phyloP scores from a whole-genome alignment of 2,797 vertebrate genomes.

The Semaprochilodus insignis region DNA sequence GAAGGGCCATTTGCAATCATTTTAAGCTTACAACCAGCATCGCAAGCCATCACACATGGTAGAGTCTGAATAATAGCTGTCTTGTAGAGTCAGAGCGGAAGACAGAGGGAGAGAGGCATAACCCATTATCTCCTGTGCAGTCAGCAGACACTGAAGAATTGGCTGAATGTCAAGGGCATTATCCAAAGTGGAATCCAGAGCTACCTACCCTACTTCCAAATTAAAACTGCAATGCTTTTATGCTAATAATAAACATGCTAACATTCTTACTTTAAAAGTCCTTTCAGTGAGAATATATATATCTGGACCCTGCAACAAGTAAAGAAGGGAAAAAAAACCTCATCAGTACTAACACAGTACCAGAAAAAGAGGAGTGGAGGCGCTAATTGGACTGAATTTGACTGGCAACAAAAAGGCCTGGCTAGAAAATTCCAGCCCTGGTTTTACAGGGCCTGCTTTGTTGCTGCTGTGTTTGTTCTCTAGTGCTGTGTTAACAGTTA shows the following conservation, averaged over 20 bases:
- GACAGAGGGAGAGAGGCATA: slow-evolving; percentile 45
- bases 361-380: slow-evolving; percentile 67
- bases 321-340: slow-evolving; percentile 12
- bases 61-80: slow-evolving; percentile 44
- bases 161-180: slow-evolving; percentile 57
- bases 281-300: neutral
- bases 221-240: neutral
- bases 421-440: slow-evolving; percentile 80
- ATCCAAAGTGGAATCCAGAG: slow-evolving; percentile 46
- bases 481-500: slow-evolving; percentile 83
- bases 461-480: slow-evolving; percentile 76
- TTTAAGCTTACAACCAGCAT: neutral
- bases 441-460: slow-evolving; percentile 79
- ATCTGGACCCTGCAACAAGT: slow-evolving; percentile 15
- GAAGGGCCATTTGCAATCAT: neutral
- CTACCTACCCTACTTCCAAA: neutral
- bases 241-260: neutral
- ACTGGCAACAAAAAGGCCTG: slow-evolving; percentile 73
- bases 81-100: slow-evolving; percentile 23
- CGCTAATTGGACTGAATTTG: slow-evolving; percentile 80
- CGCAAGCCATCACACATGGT: slow-evolving; percentile 30
- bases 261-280: neutral
- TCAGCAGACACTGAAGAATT: slow-evolving; percentile 42
- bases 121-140: slow-evolving; percentile 61
- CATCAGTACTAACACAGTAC: slow-evolving; percentile 26